A percentile compares a stretch with the other conserved stretches of the same genome.
phyloP scores from a whole-genome alignment of 2,113 vertebrate genomes.

The Pachypanchax playfairii region DNA sequence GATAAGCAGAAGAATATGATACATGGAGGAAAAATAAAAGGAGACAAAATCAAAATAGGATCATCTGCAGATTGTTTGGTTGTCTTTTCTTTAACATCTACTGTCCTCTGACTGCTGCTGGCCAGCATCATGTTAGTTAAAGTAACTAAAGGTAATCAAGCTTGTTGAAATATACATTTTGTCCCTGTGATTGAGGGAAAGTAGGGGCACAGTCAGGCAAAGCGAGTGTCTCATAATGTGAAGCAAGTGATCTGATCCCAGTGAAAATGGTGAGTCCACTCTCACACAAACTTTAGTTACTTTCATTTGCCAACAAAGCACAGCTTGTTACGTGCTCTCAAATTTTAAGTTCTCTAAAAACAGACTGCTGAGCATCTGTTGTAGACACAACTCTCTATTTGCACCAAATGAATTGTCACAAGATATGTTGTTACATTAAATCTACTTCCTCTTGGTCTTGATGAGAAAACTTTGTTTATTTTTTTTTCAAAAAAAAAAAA shows the following conservation, averaged over 20 bases:
- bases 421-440: conserved; percentile 49
- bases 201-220: no score
- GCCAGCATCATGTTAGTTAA: no score
- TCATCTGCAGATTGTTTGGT: no score
- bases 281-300: conserved; percentile 28
- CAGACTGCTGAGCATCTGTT: conserved; percentile 62
- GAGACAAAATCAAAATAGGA: no score
- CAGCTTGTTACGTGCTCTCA: conserved; percentile 51
- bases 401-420: conserved; percentile 37
- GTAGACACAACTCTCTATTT: conserved; percentile 40
- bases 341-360: conserved; percentile 48
- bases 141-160: no score
- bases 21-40: no score
- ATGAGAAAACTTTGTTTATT: conserved; percentile 28
- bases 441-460: conserved; percentile 16
- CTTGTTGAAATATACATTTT: neutral
- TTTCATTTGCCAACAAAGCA: conserved; percentile 36
- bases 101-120: no score
- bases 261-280: conserved; percentile 32
- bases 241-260: no score
- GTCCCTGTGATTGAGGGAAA: no score
- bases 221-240: no score
- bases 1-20: no score
- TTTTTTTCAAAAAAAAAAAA: conserved; percentile 18
- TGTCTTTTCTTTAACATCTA: no score